Base-by-base conservation (phyloP, 2,113 vertebrate genomes). In the Poeciliopsis turrubarensis region DNA sequence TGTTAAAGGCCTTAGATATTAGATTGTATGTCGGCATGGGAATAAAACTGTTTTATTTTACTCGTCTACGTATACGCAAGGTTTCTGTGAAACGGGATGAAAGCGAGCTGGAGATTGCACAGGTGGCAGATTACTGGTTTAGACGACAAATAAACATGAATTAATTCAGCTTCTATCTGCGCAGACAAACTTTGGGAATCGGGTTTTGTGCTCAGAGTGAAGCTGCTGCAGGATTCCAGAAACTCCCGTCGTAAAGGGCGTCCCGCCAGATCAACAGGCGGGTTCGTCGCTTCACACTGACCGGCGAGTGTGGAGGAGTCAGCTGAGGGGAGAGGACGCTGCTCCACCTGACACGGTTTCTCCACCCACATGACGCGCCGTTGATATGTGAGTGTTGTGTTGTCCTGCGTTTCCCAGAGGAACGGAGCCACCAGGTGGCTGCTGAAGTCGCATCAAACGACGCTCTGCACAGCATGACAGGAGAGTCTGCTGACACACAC, bases 321-420 rank as follows among this genome's bases (percentile, higher is more conserved):
- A 68, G 39, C 32, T 5, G 5, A 44, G 69, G 31, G 70, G 69
- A 73, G 73, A 60, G 60, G 62, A 67, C 68, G 73, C 62, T 83
- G 71, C 76, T 67, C 19, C 68, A 70, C 73, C 83, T 82, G 79
- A 83, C 79, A 64, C 44, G 1, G 25, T 70, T 73, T 75, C 66
- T 70, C 77, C 79, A 0, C 80, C 64, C 73, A 80, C 77, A 68
- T 75, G 75, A 87, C 82, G 83, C 78, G 78, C 78, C 30, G 1
- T 62, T 88, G 65, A 87, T 83, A 76, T 72, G 78, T 31, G 66
- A 65, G 81, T 57, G 51, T 41, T 41, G 14, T 41, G 2, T 75
- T 62, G 80, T 84, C 39, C 41, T 77, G 73, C 80, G 83, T 91
- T 78, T 79, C 85, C 80, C 79, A 51, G 69, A 84, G 80, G 77